Evolutionary conservation across 2,888 invertebrate species (phyloP), one percentile per base, ranked within the genome.

Genomic region (Rhogogaster chlorosoma): DNA sequence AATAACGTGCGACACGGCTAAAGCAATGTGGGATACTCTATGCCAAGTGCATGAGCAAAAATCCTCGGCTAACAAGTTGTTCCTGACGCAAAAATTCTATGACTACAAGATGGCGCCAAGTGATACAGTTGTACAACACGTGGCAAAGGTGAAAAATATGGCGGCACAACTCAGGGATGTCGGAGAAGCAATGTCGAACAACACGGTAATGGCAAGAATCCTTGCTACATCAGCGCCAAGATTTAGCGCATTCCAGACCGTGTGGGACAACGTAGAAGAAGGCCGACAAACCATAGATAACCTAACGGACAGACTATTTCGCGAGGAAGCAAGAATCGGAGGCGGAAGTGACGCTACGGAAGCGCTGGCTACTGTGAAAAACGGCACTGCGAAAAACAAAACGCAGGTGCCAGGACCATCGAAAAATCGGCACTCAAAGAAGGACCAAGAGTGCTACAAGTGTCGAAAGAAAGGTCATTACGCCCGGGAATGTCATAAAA

Each of bases 401-500:
- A n/a, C 22, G 4, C 32, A 71, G 32, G 36, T 2, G 3, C 3
- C 10, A 64, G 22, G 22, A 2, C 5, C 18, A 64, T 2, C 10
- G 64, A 64, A 64, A 22, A 64, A 64, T 38, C 38, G 38, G 64
- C 4, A 3, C 10, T n/a, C n/a, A 22, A 7, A 64, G 64, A 64
- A 64, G 22, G 26, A 64, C 10, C 18, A 22, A 6, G 64, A 64
- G 64, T 64, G 64, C 26, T 64, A 26, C 10, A 26, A 26, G n/a
- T 64, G 29, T 22, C 64, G 22, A 10, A 64, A 64, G 26, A 64
- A 64, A 22, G 64, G 64, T 22, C 64, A 64, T 22, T 64, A 22
- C 64, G 64, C 86, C 53, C 84, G 87, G 3, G 53, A 88, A 18
- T 88, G 88, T 70, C 61, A 38, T 36, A 84, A 84, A 4, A 84